These are phyloP conservation scores for Bellardia bayeri DNA, from an alignment of 2,888 invertebrate species.

Conservation along the genomic window DNA sequence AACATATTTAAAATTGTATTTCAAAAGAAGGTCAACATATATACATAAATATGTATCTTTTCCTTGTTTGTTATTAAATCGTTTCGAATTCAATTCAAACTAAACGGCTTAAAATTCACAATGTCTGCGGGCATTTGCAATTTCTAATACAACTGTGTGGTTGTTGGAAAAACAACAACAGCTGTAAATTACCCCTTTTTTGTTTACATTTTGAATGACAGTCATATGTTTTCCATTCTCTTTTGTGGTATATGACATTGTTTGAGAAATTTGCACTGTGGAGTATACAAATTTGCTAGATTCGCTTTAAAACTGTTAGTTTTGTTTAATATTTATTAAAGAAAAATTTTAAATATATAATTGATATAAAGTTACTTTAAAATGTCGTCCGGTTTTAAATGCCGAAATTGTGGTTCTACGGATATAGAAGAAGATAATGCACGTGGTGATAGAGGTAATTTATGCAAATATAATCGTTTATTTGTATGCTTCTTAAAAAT, in stretches of 20 bases:
- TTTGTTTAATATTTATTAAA: background rate
- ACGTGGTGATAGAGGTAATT: conserved; percentile 88
- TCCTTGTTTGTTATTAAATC: no score
- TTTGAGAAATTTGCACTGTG: conserved; percentile 12
- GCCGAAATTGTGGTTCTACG: conserved; percentile 93
- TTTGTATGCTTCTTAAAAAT: background rate
- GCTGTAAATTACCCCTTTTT: conserved; percentile 1
- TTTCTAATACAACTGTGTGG: conserved; percentile 1
- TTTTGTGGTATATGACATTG: background rate
- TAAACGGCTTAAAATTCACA: background rate
- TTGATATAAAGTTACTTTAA: background rate
- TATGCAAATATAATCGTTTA: conserved; percentile 76
- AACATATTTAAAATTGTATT: no score
- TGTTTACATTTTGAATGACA: conserved; percentile 39
- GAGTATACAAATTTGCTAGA: background rate
- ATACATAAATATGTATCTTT: no score
- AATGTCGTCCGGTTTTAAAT: conserved; percentile 88
- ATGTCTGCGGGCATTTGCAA: background rate
- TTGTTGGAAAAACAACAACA: background rate
- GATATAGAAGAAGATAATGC: conserved; percentile 98
- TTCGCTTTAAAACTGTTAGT: background rate
- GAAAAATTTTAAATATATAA: background rate
- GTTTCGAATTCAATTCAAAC: background rate
- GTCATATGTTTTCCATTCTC: conserved; percentile 1
- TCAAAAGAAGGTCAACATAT: no score